Conservation (phyloP, 2,888 invertebrate genomes). For the Acrobasis repandana region DNA sequence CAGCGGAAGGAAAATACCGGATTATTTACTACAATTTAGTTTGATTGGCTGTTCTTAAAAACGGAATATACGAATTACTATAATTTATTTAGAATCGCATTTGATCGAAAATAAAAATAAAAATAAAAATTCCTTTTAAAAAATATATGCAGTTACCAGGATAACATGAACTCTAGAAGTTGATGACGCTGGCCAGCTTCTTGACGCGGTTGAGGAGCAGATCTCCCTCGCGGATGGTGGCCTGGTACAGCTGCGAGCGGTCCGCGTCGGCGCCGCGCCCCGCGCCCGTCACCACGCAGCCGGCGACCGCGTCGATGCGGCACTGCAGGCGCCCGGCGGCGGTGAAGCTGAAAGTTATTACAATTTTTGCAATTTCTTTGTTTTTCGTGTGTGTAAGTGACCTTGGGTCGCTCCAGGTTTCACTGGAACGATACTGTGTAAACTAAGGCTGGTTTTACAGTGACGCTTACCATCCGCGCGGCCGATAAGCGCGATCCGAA, state of each 20-base stretch:
- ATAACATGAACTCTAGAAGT: slow-evolving; percentile 86
- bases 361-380: too few species aligned
- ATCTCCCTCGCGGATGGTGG: slow-evolving; percentile 99
- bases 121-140: not conserved
- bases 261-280: slow-evolving; percentile 79
- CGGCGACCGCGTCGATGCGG: slow-evolving; percentile 98
- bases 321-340: slow-evolving; percentile 98
- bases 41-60: too few species aligned
- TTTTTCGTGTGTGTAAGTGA: too few species aligned
- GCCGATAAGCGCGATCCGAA: too few species aligned
- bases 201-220: slow-evolving; percentile 98
- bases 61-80: too few species aligned
- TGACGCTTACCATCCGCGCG: too few species aligned
- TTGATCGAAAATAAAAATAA: not conserved
- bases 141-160: slow-evolving; percentile 30
- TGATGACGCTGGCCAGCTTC: slow-evolving; percentile 99
- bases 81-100: too few species aligned
- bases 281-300: slow-evolving; percentile 94
- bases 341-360: slow-evolving; percentile 87
- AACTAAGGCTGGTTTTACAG: too few species aligned
- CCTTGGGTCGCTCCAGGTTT: too few species aligned
- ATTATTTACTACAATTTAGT: too few species aligned
- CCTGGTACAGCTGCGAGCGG: slow-evolving; percentile 91
- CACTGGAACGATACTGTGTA: too few species aligned
- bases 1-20: too few species aligned